Base-by-base conservation (phyloP, 2,888 invertebrate species). In the Pandemis cinnamomeana region DNA sequence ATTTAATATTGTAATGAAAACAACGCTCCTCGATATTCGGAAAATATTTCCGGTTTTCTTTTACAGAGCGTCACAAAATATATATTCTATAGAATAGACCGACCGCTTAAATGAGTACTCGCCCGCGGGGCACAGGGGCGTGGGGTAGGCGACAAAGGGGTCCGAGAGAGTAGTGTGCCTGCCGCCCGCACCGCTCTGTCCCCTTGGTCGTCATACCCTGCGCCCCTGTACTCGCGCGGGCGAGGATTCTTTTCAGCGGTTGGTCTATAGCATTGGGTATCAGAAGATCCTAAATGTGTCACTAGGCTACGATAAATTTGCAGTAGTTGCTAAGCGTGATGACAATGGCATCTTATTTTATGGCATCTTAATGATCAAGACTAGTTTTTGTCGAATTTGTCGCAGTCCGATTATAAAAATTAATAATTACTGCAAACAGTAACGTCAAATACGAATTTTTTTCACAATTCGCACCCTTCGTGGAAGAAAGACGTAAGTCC, bases 401-500 rank as follows among this genome's bases (percentile, higher is more conserved):
- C 55, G 68, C 69, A 68, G 68, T 61, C 72, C 6, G 36, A 36
- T 63, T 67, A 36, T 36, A 67, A n/a, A 53, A 15, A 70, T 36
- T 36, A 55, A 71, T 72, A 69, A 74, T 69, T 77, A 20, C 4
- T 76, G 68, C 76, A 77, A 75, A 77, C 66, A 41, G 71, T 74
- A 62, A 68, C 60, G 51, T 72, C 44, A 63, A 68, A 64, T 53
- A 76, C 70, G 62, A 77, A 76, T 77, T 78, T 78, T 77, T 71
- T 76, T 75, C 58, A 48, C 77, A 75, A 67, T n/a, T n/a, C n/a
- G n/a, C n/a, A n/a, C n/a, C n/a, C n/a, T n/a, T n/a, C n/a, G n/a
- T n/a, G n/a, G n/a, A n/a, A n/a, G n/a, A n/a, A n/a, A n/a, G n/a
- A n/a, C n/a, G n/a, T n/a, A n/a, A n/a, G n/a, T n/a, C n/a, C n/a